phyloP scores from a whole-genome alignment of 2,797 vertebrate species.

The Ptychobarbus kaznakovi region DNA sequence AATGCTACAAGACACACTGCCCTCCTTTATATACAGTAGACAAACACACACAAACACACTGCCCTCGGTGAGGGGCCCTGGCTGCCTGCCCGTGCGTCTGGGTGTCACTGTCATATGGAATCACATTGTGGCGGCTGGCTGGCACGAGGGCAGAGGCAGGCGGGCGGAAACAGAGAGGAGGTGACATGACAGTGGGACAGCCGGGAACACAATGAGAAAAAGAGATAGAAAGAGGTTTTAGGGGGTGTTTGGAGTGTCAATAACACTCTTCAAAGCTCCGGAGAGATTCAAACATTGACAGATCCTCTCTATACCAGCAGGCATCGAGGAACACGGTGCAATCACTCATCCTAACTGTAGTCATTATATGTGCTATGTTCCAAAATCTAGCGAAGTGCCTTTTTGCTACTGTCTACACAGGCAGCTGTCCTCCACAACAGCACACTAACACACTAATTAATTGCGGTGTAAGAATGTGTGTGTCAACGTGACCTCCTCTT shows the following conservation, averaged over 20 bases:
- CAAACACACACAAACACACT: conserved; percentile 21
- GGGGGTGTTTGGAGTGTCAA: conserved; percentile 2
- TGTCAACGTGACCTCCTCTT: conserved; percentile 63
- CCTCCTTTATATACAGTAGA: conserved; percentile 25
- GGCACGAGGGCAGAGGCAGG: conserved; percentile 64
- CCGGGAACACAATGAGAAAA: conserved; percentile 67
- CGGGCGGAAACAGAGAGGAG: conserved; percentile 70
- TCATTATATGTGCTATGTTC: not conserved
- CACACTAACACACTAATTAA: conserved; percentile 38
- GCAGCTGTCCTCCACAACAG: not conserved
- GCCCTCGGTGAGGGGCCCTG: conserved; percentile 60
- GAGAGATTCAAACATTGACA: conserved; percentile 55
- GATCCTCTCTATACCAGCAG: conserved; percentile 55
- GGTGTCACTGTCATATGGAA: conserved; percentile 75
- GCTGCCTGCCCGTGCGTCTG: conserved; percentile 67
- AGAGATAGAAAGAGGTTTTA: conserved; percentile 50
- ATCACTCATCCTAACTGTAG: not conserved
- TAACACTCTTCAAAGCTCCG: not conserved
- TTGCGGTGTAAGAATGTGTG: conserved; percentile 61
- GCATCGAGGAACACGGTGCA: conserved; percentile 26
- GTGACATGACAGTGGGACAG: conserved; percentile 74
- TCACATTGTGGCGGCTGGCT: conserved; percentile 58
- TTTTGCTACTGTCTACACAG: not conserved
- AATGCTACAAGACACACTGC: conserved; percentile 45
- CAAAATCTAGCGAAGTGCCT: not conserved